Evolutionary conservation across 2,888 invertebrate species (phyloP), one percentile per base, ranked within the genome.

Genomic region (Athalia rosae): DNA sequence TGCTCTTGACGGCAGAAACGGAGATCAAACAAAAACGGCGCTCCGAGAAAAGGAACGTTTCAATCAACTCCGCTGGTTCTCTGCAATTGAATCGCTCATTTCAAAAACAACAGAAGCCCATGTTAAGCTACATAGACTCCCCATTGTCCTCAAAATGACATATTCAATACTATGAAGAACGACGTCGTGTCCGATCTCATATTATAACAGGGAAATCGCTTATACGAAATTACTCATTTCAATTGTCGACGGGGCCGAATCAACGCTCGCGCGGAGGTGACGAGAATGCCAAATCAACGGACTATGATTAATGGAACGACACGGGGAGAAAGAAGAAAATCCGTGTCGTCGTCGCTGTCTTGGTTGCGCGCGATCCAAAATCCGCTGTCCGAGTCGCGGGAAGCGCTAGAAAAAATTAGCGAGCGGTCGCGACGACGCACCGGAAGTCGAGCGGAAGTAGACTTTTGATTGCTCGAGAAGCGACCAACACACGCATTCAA

Each of bases 381-480:
- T 1, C 28, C 28, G 28, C 28, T 28, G 28, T 28, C 28, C 28
- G 28, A 28, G 11, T 5, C 13, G n/a, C 47, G 28, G 47, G 64
- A 47, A 50, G 53, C 41, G 8, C 50, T 6, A 67, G 45, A 64
- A 67, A 28, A 48, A 53, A 67, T 48, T 67, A 53, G 50, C 41
- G 4, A 71, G 13, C 15, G 71, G n/a, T 28, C 15, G 47, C 71
- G 71, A 71, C 41, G 71, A 71, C 58, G 71, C 56, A 45, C 58
- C 71, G 71, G 71, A 71, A 71, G 58, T 71, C 41, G 71, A 58
- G 45, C 71, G 71, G 71, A 71, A 71, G 58, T 71, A 43, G 71
- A 58, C 58, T 15, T 71, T 58, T 71, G 28, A 15, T 61, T 13
- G 28, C 61, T 13, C 11, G 71, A 71, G 50, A 41, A 41, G 13